A percentile compares a stretch with the other conserved stretches of the same genome.
These are phyloP conservation scores for Procambarus virginalis DNA, from an alignment of 1,140 invertebrate species.

Conservation along the genomic window DNA sequence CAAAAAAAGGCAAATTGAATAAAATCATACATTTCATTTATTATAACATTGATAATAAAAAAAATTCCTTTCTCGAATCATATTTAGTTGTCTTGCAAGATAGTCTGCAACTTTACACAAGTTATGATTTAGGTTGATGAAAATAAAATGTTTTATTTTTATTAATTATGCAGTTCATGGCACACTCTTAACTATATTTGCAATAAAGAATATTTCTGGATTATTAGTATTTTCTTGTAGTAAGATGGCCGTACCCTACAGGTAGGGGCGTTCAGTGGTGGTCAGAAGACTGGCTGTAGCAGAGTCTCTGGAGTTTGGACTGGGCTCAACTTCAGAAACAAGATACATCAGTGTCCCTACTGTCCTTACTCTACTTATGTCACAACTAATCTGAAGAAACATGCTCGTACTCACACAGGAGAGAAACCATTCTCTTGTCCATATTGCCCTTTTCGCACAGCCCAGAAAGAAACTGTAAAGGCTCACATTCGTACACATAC, in stretches of 20 bases:
- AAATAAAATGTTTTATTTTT: too few relatives aligned
- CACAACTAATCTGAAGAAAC: constrained; percentile 25
- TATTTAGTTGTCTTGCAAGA: too few relatives aligned
- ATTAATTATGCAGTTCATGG: too few relatives aligned
- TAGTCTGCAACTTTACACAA: too few relatives aligned
- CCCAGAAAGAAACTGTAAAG: constrained; percentile 12
- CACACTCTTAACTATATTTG: too few relatives aligned
- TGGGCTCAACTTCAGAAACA: constrained; percentile 3
- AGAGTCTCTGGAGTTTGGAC: constrained; percentile 12
- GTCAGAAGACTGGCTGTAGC: constrained; percentile 31
- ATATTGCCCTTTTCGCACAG: constrained; percentile 7
- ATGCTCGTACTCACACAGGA: constrained; percentile 16
- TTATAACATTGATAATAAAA: too few relatives aligned
- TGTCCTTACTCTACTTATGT: constrained; percentile 23
- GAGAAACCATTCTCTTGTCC: constrained; percentile 29
- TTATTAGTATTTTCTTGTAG: background rate
- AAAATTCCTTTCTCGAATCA: too few relatives aligned
- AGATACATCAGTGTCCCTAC: constrained; percentile 31
- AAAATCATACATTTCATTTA: too few relatives aligned
- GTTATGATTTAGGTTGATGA: too few relatives aligned
- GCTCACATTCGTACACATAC: constrained; percentile 23
- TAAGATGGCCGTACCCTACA: constrained; percentile 27
- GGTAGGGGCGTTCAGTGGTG: constrained; percentile 18
- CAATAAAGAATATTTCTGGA: background rate
- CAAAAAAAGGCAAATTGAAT: too few relatives aligned